A percentile compares a stretch with the other conserved stretches of the same genome.
phyloP scores from a whole-genome alignment of 2,113 vertebrate species.

The Xenopus borealis region DNA sequence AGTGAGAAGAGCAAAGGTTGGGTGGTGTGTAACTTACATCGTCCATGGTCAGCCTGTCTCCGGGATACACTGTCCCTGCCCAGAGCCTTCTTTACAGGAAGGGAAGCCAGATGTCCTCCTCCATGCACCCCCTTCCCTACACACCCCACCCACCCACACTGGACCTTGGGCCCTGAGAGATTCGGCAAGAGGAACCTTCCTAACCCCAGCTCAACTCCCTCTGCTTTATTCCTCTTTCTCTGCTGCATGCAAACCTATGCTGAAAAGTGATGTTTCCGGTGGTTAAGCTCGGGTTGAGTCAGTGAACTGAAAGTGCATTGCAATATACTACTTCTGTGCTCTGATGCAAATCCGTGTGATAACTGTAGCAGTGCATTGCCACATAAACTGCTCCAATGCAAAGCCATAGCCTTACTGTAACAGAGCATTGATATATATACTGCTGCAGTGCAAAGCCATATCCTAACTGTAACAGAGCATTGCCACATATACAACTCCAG shows the following conservation, averaged over 20 bases:
- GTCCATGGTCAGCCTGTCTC: constrained; percentile 41
- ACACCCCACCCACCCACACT: constrained; percentile 42
- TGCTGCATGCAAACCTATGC: constrained; percentile 27
- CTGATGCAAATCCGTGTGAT: too few relatives aligned
- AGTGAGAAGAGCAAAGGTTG: neutral
- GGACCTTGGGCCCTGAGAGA: constrained; percentile 43
- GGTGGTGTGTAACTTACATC: constrained; percentile 37
- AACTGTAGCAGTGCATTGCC: too few relatives aligned
- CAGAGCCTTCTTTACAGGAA: constrained; percentile 41
- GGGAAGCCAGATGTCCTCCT: constrained; percentile 42
- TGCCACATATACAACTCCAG: neutral
- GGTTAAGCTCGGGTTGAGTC: constrained; percentile 32
- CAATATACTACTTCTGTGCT: too few relatives aligned
- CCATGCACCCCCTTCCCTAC: constrained; percentile 43
- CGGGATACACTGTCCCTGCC: constrained; percentile 29
- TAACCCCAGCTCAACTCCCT: constrained; percentile 30
- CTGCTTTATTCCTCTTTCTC: constrained; percentile 40
- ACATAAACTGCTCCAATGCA: neutral
- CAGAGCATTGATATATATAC: too few relatives aligned
- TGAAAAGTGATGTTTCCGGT: constrained; percentile 42
- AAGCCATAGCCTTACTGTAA: neutral
- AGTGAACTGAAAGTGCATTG: constrained; percentile 27
- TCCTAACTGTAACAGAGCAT: too few relatives aligned
- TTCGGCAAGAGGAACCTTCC: constrained; percentile 41
- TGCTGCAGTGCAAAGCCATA: too few relatives aligned